Evolutionary conservation across 2,797 vertebrate genomes (phyloP).

Genomic region (Gephyroberyx darwinii): DNA sequence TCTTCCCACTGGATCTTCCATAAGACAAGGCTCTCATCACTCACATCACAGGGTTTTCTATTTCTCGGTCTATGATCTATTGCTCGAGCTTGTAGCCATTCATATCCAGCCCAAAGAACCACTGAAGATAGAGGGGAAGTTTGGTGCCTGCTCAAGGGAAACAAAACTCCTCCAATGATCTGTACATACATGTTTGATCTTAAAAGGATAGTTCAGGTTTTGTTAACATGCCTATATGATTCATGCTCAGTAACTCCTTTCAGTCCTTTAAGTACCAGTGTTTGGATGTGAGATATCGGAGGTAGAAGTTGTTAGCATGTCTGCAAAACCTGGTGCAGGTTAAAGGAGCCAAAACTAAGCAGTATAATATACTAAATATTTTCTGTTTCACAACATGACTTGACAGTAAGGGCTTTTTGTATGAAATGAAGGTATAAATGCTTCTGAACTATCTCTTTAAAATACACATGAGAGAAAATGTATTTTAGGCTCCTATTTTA

Average conservation of each 20-base stretch:
- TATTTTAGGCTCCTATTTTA: neutral
- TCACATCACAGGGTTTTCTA: neutral
- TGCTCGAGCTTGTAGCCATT: neutral
- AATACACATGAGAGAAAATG: neutral
- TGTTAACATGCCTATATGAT: neutral
- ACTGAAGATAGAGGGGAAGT: neutral
- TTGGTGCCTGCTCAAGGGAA: neutral
- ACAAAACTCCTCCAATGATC: neutral
- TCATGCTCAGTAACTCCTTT: neutral
- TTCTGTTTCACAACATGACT: neutral
- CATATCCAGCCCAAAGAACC: neutral
- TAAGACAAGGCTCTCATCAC: neutral
- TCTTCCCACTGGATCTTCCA: neutral
- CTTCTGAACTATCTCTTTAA: neutral
- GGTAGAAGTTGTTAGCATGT: neutral
- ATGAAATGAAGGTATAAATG: neutral
- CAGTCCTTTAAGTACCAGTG: neutral
- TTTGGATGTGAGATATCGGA: neutral
- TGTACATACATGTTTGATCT: neutral
- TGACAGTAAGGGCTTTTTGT: neutral
- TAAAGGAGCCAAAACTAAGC: neutral
- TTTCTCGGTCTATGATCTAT: neutral
- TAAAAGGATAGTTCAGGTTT: neutral
- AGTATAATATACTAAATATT: neutral
- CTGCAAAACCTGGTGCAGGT: too few relatives aligned